Evolutionary conservation across 2,797 vertebrate species (phyloP).

Genomic region (Pogoniulus pusillus): DNA sequence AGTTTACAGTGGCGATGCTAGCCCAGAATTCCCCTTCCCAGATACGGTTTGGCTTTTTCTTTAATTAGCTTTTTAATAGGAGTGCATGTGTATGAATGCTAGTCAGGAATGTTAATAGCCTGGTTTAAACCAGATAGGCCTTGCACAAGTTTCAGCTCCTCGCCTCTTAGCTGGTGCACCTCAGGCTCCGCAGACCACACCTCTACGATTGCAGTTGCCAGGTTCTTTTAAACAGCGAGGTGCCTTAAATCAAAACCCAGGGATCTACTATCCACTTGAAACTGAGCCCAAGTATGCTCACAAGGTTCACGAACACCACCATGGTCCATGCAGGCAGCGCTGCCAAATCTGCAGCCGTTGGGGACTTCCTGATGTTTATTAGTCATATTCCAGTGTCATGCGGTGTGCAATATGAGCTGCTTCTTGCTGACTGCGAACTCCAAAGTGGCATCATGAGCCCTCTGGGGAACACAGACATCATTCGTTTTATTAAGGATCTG

Average conservation of each 20-base stretch:
- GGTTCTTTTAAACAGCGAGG: neutral
- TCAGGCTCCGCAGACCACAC: neutral
- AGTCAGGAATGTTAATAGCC: constrained; percentile 20
- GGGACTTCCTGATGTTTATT: constrained; percentile 65
- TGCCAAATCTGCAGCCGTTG: constrained; percentile 34
- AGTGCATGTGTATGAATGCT: neutral
- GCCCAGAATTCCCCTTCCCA: neutral
- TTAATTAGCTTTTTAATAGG: constrained; percentile 9
- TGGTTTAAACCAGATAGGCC: constrained; percentile 14
- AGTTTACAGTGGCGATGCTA: neutral
- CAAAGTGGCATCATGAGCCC: constrained; percentile 46
- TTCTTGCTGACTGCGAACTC: constrained; percentile 59
- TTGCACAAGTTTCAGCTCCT: neutral
- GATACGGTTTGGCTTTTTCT: constrained; percentile 15
- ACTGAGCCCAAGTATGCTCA: neutral
- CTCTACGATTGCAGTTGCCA: neutral
- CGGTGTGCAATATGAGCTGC: constrained; percentile 59
- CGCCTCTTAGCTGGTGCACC: neutral
- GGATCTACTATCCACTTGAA: constrained; percentile 34
- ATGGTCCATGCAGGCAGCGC: neutral
- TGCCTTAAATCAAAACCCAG: constrained; percentile 4
- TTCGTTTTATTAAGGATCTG: constrained; percentile 60
- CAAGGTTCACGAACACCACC: neutral
- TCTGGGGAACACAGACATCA: constrained; percentile 58
- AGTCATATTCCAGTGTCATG: constrained; percentile 57